Conservation (phyloP, 2,797 vertebrate genomes). For the Lemur catta region DNA sequence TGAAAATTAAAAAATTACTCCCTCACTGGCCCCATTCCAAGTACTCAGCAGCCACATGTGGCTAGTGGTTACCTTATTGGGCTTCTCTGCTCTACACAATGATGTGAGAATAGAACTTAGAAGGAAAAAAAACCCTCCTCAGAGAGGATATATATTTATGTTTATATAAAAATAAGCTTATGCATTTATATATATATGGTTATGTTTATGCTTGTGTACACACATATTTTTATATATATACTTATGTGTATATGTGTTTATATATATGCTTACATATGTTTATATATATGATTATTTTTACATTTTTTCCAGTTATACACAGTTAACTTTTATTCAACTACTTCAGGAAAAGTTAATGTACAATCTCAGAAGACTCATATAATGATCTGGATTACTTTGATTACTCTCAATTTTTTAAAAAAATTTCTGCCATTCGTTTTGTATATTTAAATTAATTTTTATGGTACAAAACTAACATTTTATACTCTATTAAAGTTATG, state of each 20-base stretch:
- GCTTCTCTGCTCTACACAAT: too few relatives aligned
- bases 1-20: not conserved
- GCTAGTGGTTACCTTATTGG: accelerated
- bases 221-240: not conserved
- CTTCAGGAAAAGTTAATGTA: accelerated
- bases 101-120: not conserved
- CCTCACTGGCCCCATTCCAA: not conserved
- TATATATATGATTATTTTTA: not conserved
- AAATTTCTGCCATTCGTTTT: not conserved
- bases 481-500: not conserved
- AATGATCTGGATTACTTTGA: not conserved
- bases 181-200: not conserved
- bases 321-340: not conserved
- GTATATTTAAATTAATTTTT: not conserved
- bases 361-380: not conserved
- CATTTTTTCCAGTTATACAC: not conserved
- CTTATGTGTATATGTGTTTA: not conserved
- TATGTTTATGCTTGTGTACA: not conserved
- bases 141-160: not conserved
- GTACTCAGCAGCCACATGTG: not conserved
- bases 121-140: not conserved
- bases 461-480: not conserved
- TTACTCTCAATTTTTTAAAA: not conserved
- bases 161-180: not conserved
- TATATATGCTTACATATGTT: not conserved